Evolutionary conservation across 1,140 invertebrate genomes (phyloP), one percentile per base, ranked within the genome.

Genomic region (Saxidomus purpurata): DNA sequence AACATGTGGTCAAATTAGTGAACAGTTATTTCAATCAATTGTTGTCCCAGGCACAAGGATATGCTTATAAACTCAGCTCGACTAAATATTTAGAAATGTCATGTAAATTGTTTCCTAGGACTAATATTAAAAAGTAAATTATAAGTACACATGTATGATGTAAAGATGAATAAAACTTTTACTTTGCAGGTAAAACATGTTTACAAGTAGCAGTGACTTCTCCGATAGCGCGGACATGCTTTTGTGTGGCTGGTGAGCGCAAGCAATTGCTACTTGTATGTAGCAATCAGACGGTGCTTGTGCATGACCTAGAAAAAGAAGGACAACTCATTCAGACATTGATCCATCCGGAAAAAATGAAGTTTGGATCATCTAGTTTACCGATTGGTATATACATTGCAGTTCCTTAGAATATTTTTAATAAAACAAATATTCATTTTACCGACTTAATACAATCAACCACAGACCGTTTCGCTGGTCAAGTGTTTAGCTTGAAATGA

Each of bases 171-270:
- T n/a, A n/a, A n/a, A n/a, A n/a, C n/a, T n/a, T n/a, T n/a, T n/a
- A n/a, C n/a, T 71, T n/a, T 71, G 11, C 67, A 71, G 67, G 67
- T 22, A 71, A 36, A 38, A 15, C 9, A 17, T 71, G 34, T n/a
- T 71, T 36, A 19, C 2, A 17, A 22, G 67, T 71, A 31, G 4
- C 3, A 19, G 25, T 71, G 2, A 15, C 36, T 19, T 36, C 22
- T 25, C 13, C 8, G 15, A 77, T 31, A 15, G 28, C 4, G 8
- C 34, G 49, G 3, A 49, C 74, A 8, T 25, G 43, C 13, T 34
- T 79, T 19, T 79, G 76, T 22, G 76, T 79, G 6, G 76, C 76
- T 49, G 76, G 76, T 0, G 49, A 79, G 17, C 17, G 34, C 47
- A 79, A 79, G 19, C 1, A 8, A 3, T 52, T 79, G 17, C n/a